These are phyloP conservation scores for Galerucella nymphaeae DNA, from an alignment of 2,888 invertebrate species.

Conservation along the genomic window DNA sequence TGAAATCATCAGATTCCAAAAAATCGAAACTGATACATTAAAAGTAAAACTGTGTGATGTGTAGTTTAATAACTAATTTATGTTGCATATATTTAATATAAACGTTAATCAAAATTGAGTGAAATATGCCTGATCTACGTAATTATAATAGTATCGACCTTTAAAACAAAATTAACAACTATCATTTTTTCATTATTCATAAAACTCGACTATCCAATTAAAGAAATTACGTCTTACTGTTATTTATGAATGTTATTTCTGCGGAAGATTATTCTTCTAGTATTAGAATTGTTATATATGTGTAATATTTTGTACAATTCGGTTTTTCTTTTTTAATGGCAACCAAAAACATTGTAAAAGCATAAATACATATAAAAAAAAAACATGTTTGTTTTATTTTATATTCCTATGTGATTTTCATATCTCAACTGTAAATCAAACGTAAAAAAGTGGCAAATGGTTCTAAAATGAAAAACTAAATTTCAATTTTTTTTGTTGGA, in stretches of 20 bases:
- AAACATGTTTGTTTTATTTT: conserved; percentile 14
- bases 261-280: conserved; percentile 20
- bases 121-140: conserved; percentile 19
- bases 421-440: no score
- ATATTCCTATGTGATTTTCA: not conserved
- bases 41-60: not conserved
- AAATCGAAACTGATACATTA: not conserved
- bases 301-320: conserved; percentile 40
- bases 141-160: not conserved
- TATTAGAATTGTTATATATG: conserved; percentile 39
- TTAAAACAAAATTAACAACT: not conserved
- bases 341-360: conserved; percentile 33
- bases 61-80: conserved; percentile 6
- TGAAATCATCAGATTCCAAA: not conserved
- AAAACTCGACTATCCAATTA: conserved; percentile 3
- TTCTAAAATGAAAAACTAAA: no score
- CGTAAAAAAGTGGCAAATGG: no score
- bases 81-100: not conserved
- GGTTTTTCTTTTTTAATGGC: conserved; percentile 36
- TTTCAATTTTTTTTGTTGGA: no score
- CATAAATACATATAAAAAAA: conserved; percentile 36
- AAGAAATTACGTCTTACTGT: conserved; percentile 1
- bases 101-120: conserved; percentile 17
- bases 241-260: conserved; percentile 27
- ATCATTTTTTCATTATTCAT: not conserved